Conservation (phyloP, 2,113 vertebrate species). For the Zeus faber region DNA sequence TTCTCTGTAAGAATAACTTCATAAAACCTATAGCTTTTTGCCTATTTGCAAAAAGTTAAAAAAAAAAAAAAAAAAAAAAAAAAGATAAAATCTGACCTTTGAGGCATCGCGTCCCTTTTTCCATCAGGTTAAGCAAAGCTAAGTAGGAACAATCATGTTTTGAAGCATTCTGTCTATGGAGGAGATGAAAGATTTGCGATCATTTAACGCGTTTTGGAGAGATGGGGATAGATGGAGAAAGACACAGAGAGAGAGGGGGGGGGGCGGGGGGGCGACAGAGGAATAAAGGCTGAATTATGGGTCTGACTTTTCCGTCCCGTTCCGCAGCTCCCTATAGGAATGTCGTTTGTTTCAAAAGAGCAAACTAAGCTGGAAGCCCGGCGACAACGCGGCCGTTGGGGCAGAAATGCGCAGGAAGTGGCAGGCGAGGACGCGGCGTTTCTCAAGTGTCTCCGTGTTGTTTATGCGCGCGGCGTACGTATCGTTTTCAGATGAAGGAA, state of each 20-base stretch:
- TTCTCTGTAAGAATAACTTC: too few species aligned
- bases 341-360: slow-evolving; percentile 27
- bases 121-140: too few species aligned
- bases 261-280: neutral
- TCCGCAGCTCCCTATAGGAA: neutral
- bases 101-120: too few species aligned
- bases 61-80: neutral
- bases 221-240: neutral
- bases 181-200: neutral
- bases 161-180: too few species aligned
- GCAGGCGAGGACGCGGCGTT: neutral
- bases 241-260: neutral
- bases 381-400: neutral
- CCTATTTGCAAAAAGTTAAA: neutral
- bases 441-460: slow-evolving; percentile 37
- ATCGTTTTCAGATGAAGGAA: too few species aligned
- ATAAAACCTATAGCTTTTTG: too few species aligned
- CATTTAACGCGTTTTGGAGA: too few species aligned
- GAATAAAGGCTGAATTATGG: neutral
- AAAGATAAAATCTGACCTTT: too few species aligned
- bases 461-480: too few species aligned
- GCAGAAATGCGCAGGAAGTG: neutral
- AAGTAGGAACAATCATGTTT: too few species aligned
- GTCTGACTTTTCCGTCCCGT: slow-evolving; percentile 21
- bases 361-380: slow-evolving; percentile 13